Evolutionary conservation across 2,797 vertebrate genomes (phyloP).

Genomic region (Echiichthys vipera): DNA sequence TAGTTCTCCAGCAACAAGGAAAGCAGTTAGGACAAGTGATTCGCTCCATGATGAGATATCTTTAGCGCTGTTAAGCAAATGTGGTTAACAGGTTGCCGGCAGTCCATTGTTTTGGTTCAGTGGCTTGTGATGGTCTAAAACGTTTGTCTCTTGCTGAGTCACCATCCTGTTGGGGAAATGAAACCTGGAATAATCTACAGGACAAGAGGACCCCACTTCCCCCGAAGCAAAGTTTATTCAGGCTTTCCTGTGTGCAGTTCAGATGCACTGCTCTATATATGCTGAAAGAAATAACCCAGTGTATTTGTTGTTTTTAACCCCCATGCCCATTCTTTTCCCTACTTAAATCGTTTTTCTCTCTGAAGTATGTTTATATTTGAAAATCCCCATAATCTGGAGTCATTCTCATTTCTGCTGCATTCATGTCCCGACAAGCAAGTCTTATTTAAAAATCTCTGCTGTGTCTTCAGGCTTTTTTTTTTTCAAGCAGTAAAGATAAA

Average conservation of each 20-base stretch:
- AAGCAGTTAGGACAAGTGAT: conserved; percentile 44
- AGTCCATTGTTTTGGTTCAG: conserved; percentile 60
- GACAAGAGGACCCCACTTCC: conserved; percentile 64
- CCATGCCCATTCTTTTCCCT: neutral
- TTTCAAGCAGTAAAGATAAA: conserved; percentile 9
- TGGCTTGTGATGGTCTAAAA: conserved; percentile 58
- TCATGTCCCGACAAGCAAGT: conserved; percentile 20
- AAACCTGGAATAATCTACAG: conserved; percentile 75
- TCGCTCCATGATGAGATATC: conserved; percentile 48
- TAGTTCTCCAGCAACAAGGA: conserved; percentile 29
- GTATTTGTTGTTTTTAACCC: conserved; percentile 28
- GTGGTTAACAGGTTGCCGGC: conserved; percentile 24
- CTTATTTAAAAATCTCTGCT: conserved; percentile 9
- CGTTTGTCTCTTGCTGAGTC: conserved; percentile 72
- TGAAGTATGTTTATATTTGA: conserved; percentile 32
- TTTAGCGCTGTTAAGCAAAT: conserved; percentile 15
- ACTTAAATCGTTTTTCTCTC: conserved; percentile 9
- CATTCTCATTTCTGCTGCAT: conserved; percentile 8
- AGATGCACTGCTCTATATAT: conserved; percentile 52
- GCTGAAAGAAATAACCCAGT: conserved; percentile 36
- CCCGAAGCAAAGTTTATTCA: conserved; percentile 77
- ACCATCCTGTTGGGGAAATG: conserved; percentile 80
- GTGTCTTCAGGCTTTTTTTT: neutral
- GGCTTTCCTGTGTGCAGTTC: conserved; percentile 78
- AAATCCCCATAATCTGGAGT: conserved; percentile 41